A percentile compares a stretch with the other conserved stretches of the same genome.
Conservation (phyloP, 2,888 invertebrate species). For the Tyria jacobaeae region DNA sequence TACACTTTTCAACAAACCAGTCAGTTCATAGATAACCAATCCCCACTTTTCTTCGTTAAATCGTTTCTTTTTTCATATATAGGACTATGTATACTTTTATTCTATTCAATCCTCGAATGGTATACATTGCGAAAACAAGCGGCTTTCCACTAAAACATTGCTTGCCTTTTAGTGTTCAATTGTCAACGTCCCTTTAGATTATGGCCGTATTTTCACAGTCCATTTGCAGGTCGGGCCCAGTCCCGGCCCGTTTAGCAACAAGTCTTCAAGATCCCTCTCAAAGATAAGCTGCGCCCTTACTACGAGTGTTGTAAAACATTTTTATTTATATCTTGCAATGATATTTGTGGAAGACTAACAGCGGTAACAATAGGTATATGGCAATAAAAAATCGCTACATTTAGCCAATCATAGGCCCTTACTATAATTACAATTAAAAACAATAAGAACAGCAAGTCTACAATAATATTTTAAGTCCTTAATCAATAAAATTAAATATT, state of each 20-base stretch:
- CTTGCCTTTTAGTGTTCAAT: conserved; percentile 4
- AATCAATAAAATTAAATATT: no score
- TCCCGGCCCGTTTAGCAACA: conserved; percentile 45
- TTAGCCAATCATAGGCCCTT: no score
- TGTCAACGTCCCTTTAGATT: conserved; percentile 11
- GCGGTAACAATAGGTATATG: no score
- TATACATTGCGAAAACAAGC: neutral
- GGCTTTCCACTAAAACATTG: neutral
- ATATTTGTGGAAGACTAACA: no score
- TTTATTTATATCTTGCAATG: neutral
- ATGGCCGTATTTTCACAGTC: conserved; percentile 33
- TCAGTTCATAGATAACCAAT: no score
- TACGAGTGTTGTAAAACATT: conserved; percentile 8
- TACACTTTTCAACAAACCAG: no score
- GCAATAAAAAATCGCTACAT: no score
- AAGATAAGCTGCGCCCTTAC: conserved; percentile 40
- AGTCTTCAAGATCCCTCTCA: conserved; percentile 43
- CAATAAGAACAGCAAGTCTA: no score
- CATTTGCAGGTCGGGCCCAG: conserved; percentile 28
- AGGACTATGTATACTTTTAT: neutral
- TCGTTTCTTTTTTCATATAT: neutral
- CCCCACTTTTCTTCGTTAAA: no score
- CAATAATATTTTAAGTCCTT: no score
- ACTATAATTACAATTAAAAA: no score
- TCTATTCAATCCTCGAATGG: neutral